Evolutionary conservation across 2,797 vertebrate species (phyloP).

Genomic region (Lacerta viridis): DNA sequence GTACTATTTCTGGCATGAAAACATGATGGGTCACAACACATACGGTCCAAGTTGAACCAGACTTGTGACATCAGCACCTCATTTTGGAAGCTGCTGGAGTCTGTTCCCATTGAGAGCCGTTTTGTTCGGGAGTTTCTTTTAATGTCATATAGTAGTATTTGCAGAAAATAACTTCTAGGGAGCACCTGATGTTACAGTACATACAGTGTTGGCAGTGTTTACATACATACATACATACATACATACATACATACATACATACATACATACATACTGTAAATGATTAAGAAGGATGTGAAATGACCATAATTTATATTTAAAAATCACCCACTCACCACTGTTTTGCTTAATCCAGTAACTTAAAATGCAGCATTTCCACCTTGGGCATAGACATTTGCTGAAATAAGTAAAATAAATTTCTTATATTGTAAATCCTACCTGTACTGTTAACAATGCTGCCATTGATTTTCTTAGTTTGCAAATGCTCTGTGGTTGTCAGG

Average conservation of each 20-base stretch:
- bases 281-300: neutral
- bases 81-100: no score
- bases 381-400: neutral
- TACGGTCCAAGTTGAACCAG: no score
- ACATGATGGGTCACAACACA: neutral
- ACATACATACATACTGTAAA: neutral
- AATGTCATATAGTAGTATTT: no score
- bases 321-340: neutral
- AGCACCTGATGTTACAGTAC: no score
- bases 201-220: neutral
- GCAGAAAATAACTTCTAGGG: no score
- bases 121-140: no score
- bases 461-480: constrained; percentile 79
- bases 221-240: neutral
- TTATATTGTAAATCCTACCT: constrained; percentile 62
- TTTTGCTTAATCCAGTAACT: constrained; percentile 44
- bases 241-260: no score
- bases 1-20: neutral
- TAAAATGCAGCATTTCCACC: constrained; percentile 49
- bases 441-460: constrained; percentile 71
- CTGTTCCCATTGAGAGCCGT: no score
- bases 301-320: constrained; percentile 21
- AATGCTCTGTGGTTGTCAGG: constrained; percentile 78
- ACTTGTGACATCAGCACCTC: no score
- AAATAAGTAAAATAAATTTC: constrained; percentile 20